phyloP scores from a whole-genome alignment of 1,140 invertebrate genomes.

The Drosophila mauritiana region DNA sequence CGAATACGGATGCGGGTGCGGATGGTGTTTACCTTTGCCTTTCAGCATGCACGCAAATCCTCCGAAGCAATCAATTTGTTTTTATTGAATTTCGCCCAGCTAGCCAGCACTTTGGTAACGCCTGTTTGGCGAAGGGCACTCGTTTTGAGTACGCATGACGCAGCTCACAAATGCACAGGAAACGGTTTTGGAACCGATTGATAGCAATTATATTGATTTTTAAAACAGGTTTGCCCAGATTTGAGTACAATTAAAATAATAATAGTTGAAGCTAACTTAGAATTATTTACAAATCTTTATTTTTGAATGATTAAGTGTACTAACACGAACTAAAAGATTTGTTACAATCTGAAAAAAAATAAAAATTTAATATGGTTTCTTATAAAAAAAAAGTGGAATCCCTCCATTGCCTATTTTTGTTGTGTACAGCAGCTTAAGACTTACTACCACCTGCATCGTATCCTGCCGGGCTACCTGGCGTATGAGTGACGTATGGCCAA shows the following conservation, averaged over 20 bases:
- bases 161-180: conserved; percentile 27
- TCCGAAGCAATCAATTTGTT: conserved; percentile 76
- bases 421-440: conserved; percentile 8
- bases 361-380: too few relatives aligned
- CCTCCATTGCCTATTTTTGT: neutral
- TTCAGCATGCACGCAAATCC: conserved; percentile 69
- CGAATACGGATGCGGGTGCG: conserved; percentile 3
- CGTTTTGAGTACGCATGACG: conserved; percentile 62
- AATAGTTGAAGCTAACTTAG: too few relatives aligned
- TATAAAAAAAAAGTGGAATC: too few relatives aligned
- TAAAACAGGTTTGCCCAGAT: neutral
- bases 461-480: conserved; percentile 58
- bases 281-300: too few relatives aligned
- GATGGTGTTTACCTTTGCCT: conserved; percentile 61
- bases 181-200: neutral
- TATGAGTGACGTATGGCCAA: conserved; percentile 78
- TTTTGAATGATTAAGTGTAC: too few relatives aligned
- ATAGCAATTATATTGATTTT: neutral
- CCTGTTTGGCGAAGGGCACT: conserved; percentile 70
- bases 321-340: too few relatives aligned
- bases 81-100: conserved; percentile 74
- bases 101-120: conserved; percentile 37
- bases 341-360: too few relatives aligned
- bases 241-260: neutral
- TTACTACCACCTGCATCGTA: neutral